These are phyloP conservation scores for Calliphora vomitoria DNA, from an alignment of 2,888 invertebrate genomes.

Conservation along the genomic window DNA sequence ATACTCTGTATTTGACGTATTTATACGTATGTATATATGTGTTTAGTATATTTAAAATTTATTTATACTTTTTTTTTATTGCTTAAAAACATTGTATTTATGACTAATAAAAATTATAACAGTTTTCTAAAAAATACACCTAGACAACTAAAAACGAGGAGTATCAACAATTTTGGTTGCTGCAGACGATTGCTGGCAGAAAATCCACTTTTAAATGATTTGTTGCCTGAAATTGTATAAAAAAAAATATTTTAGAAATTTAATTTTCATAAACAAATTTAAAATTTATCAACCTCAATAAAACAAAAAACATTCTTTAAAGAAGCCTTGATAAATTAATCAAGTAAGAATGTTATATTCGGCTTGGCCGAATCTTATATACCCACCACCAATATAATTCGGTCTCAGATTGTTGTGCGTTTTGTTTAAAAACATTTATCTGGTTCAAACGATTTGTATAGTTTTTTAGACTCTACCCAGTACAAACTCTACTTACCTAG, in stretches of 20 bases:
- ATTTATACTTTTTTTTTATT: slow-evolving; percentile 54
- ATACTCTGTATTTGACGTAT: neutral
- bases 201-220: slow-evolving; percentile 75
- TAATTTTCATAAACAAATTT: no score
- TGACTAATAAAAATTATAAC: slow-evolving; percentile 39
- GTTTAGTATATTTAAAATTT: neutral
- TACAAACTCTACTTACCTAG: no score
- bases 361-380: no score
- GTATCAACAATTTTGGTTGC: slow-evolving; percentile 74
- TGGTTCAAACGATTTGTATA: no score
- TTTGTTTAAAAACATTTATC: no score
- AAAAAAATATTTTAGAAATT: neutral
- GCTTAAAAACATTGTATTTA: slow-evolving; percentile 9
- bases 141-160: slow-evolving; percentile 55
- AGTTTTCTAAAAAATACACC: slow-evolving; percentile 46
- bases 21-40: neutral
- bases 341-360: no score
- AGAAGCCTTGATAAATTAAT: no score
- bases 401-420: no score
- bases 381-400: no score
- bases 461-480: no score
- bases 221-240: slow-evolving; percentile 75
- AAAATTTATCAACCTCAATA: no score
- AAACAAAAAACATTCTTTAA: no score
- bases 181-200: slow-evolving; percentile 72